phyloP scores from a whole-genome alignment of 2,888 invertebrate species.

The Melanostoma mellinum region DNA sequence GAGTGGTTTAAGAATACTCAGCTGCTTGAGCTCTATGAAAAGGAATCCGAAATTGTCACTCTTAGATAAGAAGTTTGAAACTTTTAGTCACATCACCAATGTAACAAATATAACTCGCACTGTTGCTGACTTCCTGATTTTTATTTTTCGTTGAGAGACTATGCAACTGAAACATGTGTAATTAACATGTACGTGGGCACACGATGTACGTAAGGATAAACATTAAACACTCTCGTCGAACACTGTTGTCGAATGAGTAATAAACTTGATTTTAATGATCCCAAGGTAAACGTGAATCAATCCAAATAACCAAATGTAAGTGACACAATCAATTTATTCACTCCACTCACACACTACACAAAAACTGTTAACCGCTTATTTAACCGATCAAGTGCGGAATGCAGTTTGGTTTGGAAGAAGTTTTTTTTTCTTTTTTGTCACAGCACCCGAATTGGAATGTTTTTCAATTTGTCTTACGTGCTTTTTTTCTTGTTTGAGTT shows the following conservation, averaged over 20 bases:
- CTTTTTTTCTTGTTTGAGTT: neutral
- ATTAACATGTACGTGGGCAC: slow-evolving; percentile 8
- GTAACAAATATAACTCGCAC: too few relatives aligned
- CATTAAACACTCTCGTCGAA: slow-evolving; percentile 10
- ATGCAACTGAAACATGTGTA: too few relatives aligned
- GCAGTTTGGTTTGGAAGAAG: too few relatives aligned
- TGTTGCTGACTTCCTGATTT: too few relatives aligned
- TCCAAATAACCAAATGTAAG: slow-evolving; percentile 26
- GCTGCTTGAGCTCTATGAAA: too few relatives aligned
- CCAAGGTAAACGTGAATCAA: slow-evolving; percentile 30
- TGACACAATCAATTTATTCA: slow-evolving; percentile 24
- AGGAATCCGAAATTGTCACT: too few relatives aligned
- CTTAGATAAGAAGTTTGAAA: too few relatives aligned
- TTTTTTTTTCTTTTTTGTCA: too few relatives aligned
- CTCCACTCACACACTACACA: slow-evolving; percentile 17
- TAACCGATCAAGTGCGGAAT: too few relatives aligned
- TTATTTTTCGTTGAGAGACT: too few relatives aligned
- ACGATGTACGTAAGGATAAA: slow-evolving; percentile 20
- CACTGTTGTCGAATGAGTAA: slow-evolving; percentile 22
- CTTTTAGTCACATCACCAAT: too few relatives aligned
- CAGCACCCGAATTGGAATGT: neutral
- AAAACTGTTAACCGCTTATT: slow-evolving; percentile 14
- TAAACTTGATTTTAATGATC: slow-evolving; percentile 46
- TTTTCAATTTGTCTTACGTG: neutral
- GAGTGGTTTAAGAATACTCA: too few relatives aligned